These are phyloP conservation scores for Watsonalla binaria DNA, from an alignment of 2,888 invertebrate genomes.

Conservation along the genomic window DNA sequence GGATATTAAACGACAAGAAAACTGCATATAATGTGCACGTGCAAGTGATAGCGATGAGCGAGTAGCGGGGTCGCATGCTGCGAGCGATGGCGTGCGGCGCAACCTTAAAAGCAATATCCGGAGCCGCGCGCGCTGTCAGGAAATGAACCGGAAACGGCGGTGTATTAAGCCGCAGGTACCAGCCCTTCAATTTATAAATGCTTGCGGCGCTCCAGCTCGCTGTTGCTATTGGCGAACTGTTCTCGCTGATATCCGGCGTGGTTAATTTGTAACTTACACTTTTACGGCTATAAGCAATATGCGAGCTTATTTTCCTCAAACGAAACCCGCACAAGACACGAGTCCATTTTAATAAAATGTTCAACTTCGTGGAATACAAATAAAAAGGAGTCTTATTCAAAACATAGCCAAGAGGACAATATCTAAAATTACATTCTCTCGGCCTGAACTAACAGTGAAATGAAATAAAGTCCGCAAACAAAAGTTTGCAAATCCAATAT, in stretches of 20 bases:
- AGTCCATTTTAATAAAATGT: conserved; percentile 27
- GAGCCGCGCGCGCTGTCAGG: conserved; percentile 75
- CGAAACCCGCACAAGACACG: background rate
- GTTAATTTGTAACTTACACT: conserved; percentile 67
- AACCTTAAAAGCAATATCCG: conserved; percentile 80
- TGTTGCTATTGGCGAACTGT: conserved; percentile 37
- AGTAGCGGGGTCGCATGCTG: conserved; percentile 23
- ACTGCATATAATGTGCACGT: background rate
- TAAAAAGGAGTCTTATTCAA: conserved; percentile 40
- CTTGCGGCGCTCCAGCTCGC: conserved; percentile 61
- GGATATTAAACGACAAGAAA: background rate
- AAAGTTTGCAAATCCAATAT: conserved; percentile 80
- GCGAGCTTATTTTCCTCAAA: conserved; percentile 5
- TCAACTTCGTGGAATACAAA: conserved; percentile 22
- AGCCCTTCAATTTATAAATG: conserved; percentile 79
- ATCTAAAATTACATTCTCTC: conserved; percentile 72
- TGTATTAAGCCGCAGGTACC: conserved; percentile 79
- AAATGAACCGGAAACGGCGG: conserved; percentile 80
- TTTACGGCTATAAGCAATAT: conserved; percentile 7
- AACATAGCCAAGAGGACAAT: conserved; percentile 51
- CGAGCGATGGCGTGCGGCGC: conserved; percentile 63
- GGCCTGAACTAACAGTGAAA: conserved; percentile 75
- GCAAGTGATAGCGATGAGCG: conserved; percentile 11
- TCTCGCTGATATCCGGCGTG: conserved; percentile 54
- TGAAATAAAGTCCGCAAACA: conserved; percentile 79